Evolutionary conservation across 2,113 vertebrate species (phyloP).

Genomic region (Hippocampus guttulatus): DNA sequence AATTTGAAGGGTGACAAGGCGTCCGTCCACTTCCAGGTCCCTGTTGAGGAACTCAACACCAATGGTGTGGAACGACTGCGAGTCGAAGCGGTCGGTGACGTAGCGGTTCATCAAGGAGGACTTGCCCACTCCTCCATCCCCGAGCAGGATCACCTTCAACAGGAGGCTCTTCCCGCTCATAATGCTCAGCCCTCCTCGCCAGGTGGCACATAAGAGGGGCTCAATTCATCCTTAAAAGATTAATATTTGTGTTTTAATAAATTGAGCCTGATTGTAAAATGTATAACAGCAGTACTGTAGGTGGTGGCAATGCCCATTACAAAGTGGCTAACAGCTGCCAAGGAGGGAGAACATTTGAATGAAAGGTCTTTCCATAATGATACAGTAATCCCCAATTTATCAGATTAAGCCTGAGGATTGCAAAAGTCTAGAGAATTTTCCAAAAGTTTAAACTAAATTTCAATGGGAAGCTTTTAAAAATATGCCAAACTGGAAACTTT

Average conservation of each 20-base stretch:
- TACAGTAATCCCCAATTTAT: background rate
- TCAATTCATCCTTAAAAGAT: conserved; percentile 49
- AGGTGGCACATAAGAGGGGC: conserved; percentile 38
- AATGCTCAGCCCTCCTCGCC: conserved; percentile 47
- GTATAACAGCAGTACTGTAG: background rate
- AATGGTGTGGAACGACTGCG: conserved; percentile 95
- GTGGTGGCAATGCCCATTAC: background rate
- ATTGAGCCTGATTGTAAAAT: background rate
- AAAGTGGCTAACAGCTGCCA: background rate
- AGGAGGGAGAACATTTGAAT: background rate
- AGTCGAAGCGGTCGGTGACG: conserved; percentile 95
- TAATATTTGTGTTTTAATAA: background rate
- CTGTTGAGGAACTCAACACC: conserved; percentile 97
- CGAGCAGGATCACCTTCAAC: conserved; percentile 93
- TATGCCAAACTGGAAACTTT: too few relatives aligned
- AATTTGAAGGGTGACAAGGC: conserved; percentile 93
- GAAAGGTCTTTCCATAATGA: background rate
- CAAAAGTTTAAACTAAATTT: too few relatives aligned
- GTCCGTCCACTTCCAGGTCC: conserved; percentile 92
- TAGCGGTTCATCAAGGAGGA: conserved; percentile 98
- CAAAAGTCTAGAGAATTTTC: background rate
- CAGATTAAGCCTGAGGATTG: background rate
- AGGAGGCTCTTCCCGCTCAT: conserved; percentile 95
- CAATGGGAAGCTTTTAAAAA: too few relatives aligned
- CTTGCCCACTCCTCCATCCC: conserved; percentile 95